Evolutionary conservation across 2,113 vertebrate genomes (phyloP), one percentile per base, ranked within the genome.

Genomic region (Candoia aspera): DNA sequence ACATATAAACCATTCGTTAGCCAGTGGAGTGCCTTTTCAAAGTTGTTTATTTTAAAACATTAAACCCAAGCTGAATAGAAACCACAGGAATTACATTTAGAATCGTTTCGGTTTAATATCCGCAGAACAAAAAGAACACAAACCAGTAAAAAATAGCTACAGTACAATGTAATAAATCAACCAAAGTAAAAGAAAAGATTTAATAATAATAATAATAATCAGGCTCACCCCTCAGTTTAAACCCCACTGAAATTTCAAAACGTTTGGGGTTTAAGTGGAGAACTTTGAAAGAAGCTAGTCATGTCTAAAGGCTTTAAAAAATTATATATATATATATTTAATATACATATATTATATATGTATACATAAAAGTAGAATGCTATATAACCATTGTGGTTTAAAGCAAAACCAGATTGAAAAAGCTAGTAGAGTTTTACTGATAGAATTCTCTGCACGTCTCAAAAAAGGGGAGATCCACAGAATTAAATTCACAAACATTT

Each of bases 31-130:
- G 59, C 23, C 83, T 95, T 97, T 98, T 97, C 97, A 97, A 97
- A 97, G 97, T 86, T 93, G 97, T 98, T 98, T 98, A 98, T 98
- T 98, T 98, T 96, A 98, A 99, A 99, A 99, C 98, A 99, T 98
- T 96, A 98, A 98, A 98, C 98, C 98, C 98, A 99, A 99, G 98
- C 98, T 98, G 98, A 98, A 97, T 98, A 98, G 96, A 97, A 98
- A 98, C 97, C 98, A 99, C 98, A 98, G 97, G 98, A 98, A 98
- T 98, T 97, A 98, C 98, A 99, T 97, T 96, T 98, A 98, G 97
- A 97, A 98, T 96, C 95, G 89, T 96, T 62, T 93, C 94, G 92
- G 91, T 97, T 97, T 97, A 98, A 97, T 98, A 97, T 98, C 97
- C 97, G 97, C 96, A 98, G 97, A 98, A 97, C 96, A 96, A 97